Evolutionary conservation across 2,888 invertebrate genomes (phyloP), one percentile per base, ranked within the genome.

Genomic region (Ennomos erosarius): DNA sequence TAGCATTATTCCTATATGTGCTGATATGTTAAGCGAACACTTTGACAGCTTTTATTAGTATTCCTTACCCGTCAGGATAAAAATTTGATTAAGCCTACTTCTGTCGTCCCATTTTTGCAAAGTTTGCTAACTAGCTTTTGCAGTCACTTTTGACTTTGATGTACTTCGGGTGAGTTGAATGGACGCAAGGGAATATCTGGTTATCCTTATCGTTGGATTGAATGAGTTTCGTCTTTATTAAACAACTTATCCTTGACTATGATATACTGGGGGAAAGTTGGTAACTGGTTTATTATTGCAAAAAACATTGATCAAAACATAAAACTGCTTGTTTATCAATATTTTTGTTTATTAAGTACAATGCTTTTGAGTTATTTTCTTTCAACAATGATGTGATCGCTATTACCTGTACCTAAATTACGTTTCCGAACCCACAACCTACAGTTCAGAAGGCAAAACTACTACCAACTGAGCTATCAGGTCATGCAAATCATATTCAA

Each of bases 1-100:
- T 6, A 26, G 26, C 26, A 6, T 26, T 26, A 26, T 26, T 26
- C 26, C 6, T 6, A 6, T 26, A 26, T 26, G 26, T 26, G 4
- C 26, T 26, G 26, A 26, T 2, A n/a, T 16, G 35, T 35, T n/a
- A 11, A 39, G 39, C n/a, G 16, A 43, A 37, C 43, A 38, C 54
- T 68, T 51, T 59, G 51, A 58, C 51, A 62, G 47, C 42, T 47
- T 37, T 44, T 47, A 49, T 39, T 48, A 47, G 55, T 47, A 63
- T 61, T 55, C 58, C 45, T 55, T 53, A 44, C 33, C 38, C 52
- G 38, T 57, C 55, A 43, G 38, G 44, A 44, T 33, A 37, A 48
- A 55, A 49, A 48, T 49, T 55, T 49, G 55, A 55, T 55, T 42
- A 48, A 55, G 13, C 38, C 55, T 38, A 49, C 49, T 55, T 49